Conservation (phyloP, 2,888 invertebrate genomes). For the Helicoverpa assulta region DNA sequence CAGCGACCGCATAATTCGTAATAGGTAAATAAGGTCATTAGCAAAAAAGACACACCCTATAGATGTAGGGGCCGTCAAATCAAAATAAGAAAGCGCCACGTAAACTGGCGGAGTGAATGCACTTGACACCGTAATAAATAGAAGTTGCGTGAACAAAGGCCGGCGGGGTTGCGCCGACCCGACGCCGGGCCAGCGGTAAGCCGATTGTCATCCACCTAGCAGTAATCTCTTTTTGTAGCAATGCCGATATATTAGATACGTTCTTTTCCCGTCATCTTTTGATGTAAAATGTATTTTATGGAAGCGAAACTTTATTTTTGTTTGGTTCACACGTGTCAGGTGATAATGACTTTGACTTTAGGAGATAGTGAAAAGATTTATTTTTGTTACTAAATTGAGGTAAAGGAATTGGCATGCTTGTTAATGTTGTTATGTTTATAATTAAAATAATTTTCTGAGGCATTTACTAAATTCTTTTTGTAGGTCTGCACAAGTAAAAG, state of each 20-base stretch:
- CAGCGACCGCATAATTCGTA: not conserved
- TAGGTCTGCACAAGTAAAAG: not conserved
- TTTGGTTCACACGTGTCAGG: constrained; percentile 36
- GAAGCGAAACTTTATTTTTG: constrained; percentile 33
- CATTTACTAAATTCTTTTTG: not conserved
- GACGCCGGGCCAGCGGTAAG: constrained; percentile 66
- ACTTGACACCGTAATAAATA: constrained; percentile 86
- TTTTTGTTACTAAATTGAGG: not conserved
- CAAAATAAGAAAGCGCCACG: constrained; percentile 79
- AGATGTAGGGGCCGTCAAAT: constrained; percentile 67
- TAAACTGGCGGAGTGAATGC: constrained; percentile 78
- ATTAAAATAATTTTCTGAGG: not conserved
- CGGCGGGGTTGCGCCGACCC: constrained; percentile 70
- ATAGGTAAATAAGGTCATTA: not conserved
- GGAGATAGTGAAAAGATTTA: not conserved
- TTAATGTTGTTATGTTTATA: too few species aligned
- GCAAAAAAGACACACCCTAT: constrained; percentile 60
- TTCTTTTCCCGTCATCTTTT: constrained; percentile 55
- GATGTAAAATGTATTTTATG: constrained; percentile 34
- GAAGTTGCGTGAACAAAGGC: constrained; percentile 75
- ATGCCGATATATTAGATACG: constrained; percentile 44
- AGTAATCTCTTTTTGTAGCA: constrained; percentile 75
- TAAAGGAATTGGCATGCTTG: not conserved
- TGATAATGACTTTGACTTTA: constrained; percentile 3
- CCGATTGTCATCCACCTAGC: constrained; percentile 73